Evolutionary conservation across 1,140 invertebrate species (phyloP), one percentile per base, ranked within the genome.

Genomic region (Pemphigus obesinymphae): DNA sequence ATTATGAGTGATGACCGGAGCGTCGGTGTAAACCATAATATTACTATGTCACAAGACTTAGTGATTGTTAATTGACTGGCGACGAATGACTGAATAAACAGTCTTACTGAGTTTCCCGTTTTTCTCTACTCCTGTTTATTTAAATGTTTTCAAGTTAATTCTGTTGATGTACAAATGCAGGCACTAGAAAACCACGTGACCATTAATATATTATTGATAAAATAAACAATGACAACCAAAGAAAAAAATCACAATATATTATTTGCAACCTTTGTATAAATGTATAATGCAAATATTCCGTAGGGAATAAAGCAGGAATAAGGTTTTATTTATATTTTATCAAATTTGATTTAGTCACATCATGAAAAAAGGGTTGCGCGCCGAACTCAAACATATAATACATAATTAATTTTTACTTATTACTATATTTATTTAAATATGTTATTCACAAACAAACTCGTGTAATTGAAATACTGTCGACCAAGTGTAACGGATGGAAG

Each of bases 381-480:
- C 66, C 29, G 37, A 45, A 29, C 23, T 40, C 70, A 50, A 73
- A 73, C 26, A 50, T 10, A 70, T 45, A 70, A 70, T 45, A 34
- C 15, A 15, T 66, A 45, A 70, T 45, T 73, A 73, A 48, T 48
- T 50, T 50, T 29, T 31, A 34, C 43, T 31, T 17, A 8, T 45
- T 50, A 31, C 8, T 31, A 31, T 50, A 72, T 48, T 72, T 17
- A 72, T 72, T 48, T 48, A 48, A 48, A 45, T 31, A 3, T 73
- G 45, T 50, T 50, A 23, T 73, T 31, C 26, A 73, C 43, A 73
- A 50, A 73, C 43, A 73, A 73, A 73, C 45, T 48, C n/a, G 10
- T 50, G 26, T 73, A 73, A 73, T 50, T 73, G 45, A 73, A 50
- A 73, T 50, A 50, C 8, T n/a, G n/a, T 73, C 45, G 43, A n/a